Base-by-base conservation (phyloP, 64 coral and sea anemone species). In the Hydrozoanthus tunicans region DNA sequence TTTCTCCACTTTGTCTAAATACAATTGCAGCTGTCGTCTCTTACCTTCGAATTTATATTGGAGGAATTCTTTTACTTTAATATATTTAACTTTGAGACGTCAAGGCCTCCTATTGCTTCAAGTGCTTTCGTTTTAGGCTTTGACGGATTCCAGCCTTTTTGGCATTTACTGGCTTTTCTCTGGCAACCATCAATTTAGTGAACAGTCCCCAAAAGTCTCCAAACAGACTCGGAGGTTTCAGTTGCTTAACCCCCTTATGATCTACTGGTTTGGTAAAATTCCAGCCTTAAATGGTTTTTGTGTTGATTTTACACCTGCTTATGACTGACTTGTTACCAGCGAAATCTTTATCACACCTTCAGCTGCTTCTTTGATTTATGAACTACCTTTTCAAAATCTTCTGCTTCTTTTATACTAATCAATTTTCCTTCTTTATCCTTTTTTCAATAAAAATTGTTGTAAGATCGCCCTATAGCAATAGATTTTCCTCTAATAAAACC, bases 171-270 rank as follows among this genome's bases (percentile, higher is more conserved):
- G 62, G 80, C 86, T 91, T 62, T 5, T 55, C 9, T 68, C 59
- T 76, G 14, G 53, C 66, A 72, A 91, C 89, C 25, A 91, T 89
- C 51, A 94, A 56, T 64, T 86, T 90, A 64, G 70, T 27, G 62
- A 90, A 93, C 9, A 93, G 56, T 7, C 43, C 57, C 92, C 92
- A 82, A 66, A 56, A 93, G 9, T 93, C 85, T 79, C 90, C 85
- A 67, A 93, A 93, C 26, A 90, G 81, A 5, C 2, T 43, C 32
- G 32, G 32, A 43, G 32, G 32, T 43, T 43, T 43, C 32, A 43
- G 32, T 43, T 43, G 32, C 32, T 43, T 43, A 1, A 43, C 32
- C 12, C 56, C 27, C 83, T 92, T 66, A 56, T 62, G 58, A 77
- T 56, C 75, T 66, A 43, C 32, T 43, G 32, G 2, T 2, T 43